These are phyloP conservation scores for Chlorops oryzae DNA, from an alignment of 1,140 invertebrate species.

Conservation along the genomic window DNA sequence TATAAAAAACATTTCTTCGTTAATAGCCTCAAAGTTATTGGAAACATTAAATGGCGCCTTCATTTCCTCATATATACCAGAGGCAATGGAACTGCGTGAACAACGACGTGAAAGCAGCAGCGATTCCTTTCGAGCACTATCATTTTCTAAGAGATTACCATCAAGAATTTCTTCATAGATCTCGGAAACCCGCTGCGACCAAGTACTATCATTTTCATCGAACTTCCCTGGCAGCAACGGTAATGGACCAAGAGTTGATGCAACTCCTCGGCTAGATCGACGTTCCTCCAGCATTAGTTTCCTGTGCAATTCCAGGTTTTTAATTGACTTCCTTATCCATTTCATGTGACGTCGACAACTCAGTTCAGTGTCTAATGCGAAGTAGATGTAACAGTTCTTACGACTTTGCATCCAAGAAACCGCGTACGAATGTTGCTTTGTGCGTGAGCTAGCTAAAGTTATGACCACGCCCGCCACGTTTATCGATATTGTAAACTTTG, in stretches of 20 bases:
- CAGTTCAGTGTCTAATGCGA: constrained; percentile 38
- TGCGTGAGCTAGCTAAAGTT: constrained; percentile 37
- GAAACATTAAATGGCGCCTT: constrained; percentile 26
- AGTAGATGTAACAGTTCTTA: constrained; percentile 42
- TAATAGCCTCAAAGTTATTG: constrained; percentile 13
- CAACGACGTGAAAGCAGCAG: constrained; percentile 28
- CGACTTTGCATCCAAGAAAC: constrained; percentile 46
- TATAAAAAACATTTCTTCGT: constrained; percentile 23
- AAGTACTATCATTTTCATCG: constrained; percentile 24
- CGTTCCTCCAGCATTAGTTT: constrained; percentile 39
- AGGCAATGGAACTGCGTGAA: constrained; percentile 35
- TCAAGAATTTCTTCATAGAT: constrained; percentile 45
- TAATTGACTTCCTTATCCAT: constrained; percentile 46
- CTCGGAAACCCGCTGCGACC: constrained; percentile 32
- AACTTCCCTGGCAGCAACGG: constrained; percentile 31
- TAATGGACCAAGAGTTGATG: constrained; percentile 24
- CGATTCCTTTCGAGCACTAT: not conserved
- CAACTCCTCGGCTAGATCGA: constrained; percentile 25
- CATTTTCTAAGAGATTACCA: not conserved
- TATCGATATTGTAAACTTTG: constrained; percentile 29
- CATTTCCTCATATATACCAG: constrained; percentile 47
- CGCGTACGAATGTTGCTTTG: constrained; percentile 40
- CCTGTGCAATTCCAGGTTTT: constrained; percentile 42
- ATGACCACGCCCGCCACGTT: constrained; percentile 42
- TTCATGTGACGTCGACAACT: constrained; percentile 41